Percentiles rank a stretch among this genome's conserved stretches.
Conservation (phyloP, 2,888 invertebrate species). For the Eupithecia abbreviata region DNA sequence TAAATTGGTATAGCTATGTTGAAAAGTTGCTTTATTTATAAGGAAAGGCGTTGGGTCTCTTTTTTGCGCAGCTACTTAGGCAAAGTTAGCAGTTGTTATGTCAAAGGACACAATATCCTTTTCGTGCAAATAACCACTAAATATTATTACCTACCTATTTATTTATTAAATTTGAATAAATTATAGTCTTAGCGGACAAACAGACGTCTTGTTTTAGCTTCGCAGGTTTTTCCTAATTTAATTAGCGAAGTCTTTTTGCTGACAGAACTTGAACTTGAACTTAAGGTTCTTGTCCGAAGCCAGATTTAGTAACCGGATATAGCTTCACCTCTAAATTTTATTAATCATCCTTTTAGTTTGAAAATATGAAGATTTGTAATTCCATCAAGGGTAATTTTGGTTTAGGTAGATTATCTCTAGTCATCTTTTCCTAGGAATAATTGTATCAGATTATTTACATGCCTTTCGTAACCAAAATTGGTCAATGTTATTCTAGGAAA, state of each 20-base stretch:
- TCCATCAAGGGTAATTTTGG: background rate
- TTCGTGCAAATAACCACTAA: background rate
- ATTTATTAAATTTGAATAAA: background rate
- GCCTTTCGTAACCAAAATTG: background rate
- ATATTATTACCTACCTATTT: background rate
- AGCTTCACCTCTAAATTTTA: background rate
- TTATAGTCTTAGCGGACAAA: background rate
- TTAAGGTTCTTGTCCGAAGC: background rate
- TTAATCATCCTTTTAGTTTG: background rate
- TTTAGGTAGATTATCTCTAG: background rate
- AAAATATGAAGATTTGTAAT: background rate
- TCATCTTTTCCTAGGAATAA: background rate
- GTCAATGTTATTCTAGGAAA: background rate
- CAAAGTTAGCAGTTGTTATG: background rate
- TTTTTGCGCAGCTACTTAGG: background rate
- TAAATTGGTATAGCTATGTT: constrained; percentile 49
- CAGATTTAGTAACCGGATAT: background rate
- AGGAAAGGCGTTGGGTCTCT: background rate
- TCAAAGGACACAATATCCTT: no score
- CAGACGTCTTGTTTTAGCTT: background rate
- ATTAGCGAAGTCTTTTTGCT: background rate
- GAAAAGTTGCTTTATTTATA: background rate
- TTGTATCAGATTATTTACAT: background rate
- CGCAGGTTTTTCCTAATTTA: background rate
- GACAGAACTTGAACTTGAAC: background rate